These are phyloP conservation scores for Heliconius hewitsoni DNA, from an alignment of 1,140 invertebrate species.

Conservation along the genomic window DNA sequence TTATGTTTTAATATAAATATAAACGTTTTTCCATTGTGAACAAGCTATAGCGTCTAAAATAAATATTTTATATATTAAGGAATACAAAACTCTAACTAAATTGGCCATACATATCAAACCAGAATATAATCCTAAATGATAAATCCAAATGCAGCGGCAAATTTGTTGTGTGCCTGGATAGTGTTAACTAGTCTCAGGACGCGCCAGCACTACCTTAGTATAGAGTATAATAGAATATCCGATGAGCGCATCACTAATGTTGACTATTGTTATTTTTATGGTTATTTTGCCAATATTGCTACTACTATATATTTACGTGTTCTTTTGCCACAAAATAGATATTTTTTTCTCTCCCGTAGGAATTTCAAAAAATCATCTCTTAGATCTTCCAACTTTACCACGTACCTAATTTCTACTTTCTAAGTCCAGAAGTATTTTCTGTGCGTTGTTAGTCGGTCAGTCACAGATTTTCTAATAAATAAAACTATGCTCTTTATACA, in stretches of 20 bases:
- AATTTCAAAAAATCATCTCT: too few species aligned
- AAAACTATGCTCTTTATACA: too few species aligned
- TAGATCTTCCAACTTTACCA: too few species aligned
- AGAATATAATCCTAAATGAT: conserved; percentile 5
- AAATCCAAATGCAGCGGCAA: conserved; percentile 6
- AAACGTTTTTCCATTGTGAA: too few species aligned
- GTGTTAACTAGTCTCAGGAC: conserved; percentile 7
- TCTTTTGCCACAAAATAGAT: too few species aligned
- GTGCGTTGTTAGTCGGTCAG: too few species aligned
- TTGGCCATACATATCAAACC: neutral
- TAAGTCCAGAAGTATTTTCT: too few species aligned
- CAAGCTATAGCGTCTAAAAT: neutral
- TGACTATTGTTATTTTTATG: neutral
- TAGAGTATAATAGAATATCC: neutral
- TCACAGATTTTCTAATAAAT: too few species aligned
- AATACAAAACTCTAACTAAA: neutral
- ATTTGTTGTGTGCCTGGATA: neutral
- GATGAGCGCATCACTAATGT: neutral
- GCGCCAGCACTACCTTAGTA: conserved; percentile 1
- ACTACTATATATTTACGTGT: neutral
- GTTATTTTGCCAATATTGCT: neutral
- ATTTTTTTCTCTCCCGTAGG: too few species aligned
- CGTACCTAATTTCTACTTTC: too few species aligned
- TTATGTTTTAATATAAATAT: too few species aligned
- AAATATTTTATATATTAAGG: neutral